Evolutionary conservation across 1,140 invertebrate species (phyloP).

Genomic region (Ips typographus): DNA sequence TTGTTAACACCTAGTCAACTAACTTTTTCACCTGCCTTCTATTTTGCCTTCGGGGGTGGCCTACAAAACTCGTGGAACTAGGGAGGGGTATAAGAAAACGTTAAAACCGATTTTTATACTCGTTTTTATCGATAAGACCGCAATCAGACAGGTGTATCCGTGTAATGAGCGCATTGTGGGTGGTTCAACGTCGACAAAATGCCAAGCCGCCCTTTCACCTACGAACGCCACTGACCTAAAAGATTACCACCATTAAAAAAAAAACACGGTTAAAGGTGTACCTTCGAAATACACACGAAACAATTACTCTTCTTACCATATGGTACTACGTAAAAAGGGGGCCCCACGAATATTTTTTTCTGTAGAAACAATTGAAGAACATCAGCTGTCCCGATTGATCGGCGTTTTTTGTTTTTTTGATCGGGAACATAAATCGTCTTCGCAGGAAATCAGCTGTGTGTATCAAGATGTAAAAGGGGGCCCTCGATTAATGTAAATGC

Average conservation of each 20-base stretch:
- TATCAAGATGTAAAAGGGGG: too few species aligned
- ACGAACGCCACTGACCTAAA: conserved; percentile 16
- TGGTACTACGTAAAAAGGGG: conserved; percentile 23
- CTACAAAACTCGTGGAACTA: background rate
- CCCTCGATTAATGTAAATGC: too few species aligned
- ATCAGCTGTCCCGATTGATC: conserved; percentile 27
- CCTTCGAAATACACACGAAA: conserved; percentile 26
- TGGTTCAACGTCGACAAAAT: background rate
- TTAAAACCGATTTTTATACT: conserved; percentile 1
- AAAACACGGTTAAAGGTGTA: conserved; percentile 30
- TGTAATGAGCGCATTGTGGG: background rate
- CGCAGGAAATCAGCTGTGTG: background rate
- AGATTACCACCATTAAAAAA: conserved; percentile 23
- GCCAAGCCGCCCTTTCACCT: background rate
- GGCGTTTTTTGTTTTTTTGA: conserved; percentile 23
- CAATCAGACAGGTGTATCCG: conserved; percentile 1
- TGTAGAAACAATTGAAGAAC: conserved; percentile 13
- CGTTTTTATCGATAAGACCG: conserved; percentile 5
- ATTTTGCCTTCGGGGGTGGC: background rate
- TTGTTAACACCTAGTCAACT: too few species aligned
- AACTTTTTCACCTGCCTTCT: too few species aligned
- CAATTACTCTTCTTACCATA: conserved; percentile 37
- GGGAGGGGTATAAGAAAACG: background rate
- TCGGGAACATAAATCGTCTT: background rate
- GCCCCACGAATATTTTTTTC: background rate